A percentile compares a stretch with the other conserved stretches of the same genome.
These are phyloP conservation scores for Nomada goodeniana DNA, from an alignment of 2,888 invertebrate species.

Conservation along the genomic window DNA sequence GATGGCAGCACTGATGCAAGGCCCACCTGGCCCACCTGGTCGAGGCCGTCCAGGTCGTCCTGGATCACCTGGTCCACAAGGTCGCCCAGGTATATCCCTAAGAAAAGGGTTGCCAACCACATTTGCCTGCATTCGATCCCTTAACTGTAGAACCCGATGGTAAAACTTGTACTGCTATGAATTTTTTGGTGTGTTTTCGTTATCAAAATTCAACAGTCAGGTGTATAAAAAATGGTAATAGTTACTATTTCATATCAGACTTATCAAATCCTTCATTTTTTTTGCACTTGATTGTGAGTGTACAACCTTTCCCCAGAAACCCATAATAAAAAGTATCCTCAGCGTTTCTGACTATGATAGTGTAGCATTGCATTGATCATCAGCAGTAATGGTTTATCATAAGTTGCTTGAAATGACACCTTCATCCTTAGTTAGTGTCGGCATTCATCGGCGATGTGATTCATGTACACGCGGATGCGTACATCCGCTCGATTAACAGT, in stretches of 20 bases:
- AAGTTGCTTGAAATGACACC: constrained; percentile 52
- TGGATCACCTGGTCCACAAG: constrained; percentile 89
- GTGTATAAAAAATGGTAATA: background rate
- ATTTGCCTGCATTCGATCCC: constrained; percentile 34
- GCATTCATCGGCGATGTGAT: constrained; percentile 40
- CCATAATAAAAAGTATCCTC: constrained; percentile 18
- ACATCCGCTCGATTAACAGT: constrained; percentile 58
- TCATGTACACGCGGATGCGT: constrained; percentile 43
- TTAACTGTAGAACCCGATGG: constrained; percentile 21
- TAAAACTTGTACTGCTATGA: constrained; percentile 11
- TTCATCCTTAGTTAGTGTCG: constrained; percentile 47
- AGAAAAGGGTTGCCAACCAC: constrained; percentile 42
- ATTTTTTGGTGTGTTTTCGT: constrained; percentile 13
- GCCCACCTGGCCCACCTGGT: constrained; percentile 89
- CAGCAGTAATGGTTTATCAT: constrained; percentile 31
- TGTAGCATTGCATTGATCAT: constrained; percentile 24
- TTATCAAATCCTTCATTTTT: too few relatives aligned
- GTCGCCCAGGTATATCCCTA: constrained; percentile 81
- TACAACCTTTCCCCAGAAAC: constrained; percentile 1
- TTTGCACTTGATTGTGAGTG: too few relatives aligned
- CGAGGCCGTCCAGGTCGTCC: constrained; percentile 88
- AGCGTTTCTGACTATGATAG: constrained; percentile 32
- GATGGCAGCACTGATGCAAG: constrained; percentile 87
- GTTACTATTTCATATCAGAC: too few relatives aligned
- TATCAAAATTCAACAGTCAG: background rate